A percentile compares a stretch with the other conserved stretches of the same genome.
Conservation (phyloP, 2,888 invertebrate species). For the Rhagophthalmus giganteus region DNA sequence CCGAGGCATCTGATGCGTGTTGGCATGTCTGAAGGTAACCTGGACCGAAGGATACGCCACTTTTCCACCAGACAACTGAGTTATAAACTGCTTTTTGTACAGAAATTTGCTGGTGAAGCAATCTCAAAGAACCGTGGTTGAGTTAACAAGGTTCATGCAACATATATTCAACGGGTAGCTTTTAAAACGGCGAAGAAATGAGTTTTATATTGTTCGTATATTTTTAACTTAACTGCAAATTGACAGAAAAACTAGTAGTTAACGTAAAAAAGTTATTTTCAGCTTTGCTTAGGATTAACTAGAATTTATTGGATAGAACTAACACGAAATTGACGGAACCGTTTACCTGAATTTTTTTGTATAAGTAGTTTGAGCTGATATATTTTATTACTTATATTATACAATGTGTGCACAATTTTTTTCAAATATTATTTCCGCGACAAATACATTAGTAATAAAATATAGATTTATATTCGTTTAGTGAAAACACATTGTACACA, state of each 20-base stretch:
- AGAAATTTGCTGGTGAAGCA: constrained; percentile 9
- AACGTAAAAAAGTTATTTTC: constrained; percentile 20
- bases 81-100: background rate
- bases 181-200: constrained; percentile 20
- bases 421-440: too few relatives aligned
- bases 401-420: too few relatives aligned
- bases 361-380: too few relatives aligned
- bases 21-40: constrained; percentile 43
- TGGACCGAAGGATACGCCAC: constrained; percentile 13
- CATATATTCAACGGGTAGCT: constrained; percentile 19
- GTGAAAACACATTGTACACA: too few relatives aligned
- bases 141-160: too few relatives aligned
- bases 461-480: too few relatives aligned
- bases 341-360: too few relatives aligned
- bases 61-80: constrained; percentile 23
- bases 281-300: too few relatives aligned
- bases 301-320: too few relatives aligned
- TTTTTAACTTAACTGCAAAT: constrained; percentile 15
- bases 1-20: constrained; percentile 47
- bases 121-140: background rate
- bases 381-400: too few relatives aligned
- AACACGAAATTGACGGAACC: too few relatives aligned
- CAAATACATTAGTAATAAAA: too few relatives aligned
- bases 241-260: constrained; percentile 19
- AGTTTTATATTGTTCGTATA: constrained; percentile 21